A percentile compares a stretch with the other conserved stretches of the same genome.
Conservation (phyloP, 2,888 invertebrate genomes). For the Antheraea yamamai region DNA sequence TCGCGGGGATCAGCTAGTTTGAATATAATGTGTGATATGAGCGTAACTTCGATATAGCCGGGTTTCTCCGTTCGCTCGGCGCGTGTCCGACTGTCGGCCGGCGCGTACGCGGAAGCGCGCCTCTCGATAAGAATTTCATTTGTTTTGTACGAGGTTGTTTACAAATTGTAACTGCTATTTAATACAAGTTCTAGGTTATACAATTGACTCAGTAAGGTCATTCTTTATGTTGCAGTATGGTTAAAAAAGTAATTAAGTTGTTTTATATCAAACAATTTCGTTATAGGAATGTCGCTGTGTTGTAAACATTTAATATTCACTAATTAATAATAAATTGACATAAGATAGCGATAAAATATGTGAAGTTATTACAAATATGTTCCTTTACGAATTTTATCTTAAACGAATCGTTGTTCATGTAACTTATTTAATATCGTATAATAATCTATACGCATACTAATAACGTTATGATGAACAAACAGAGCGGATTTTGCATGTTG, state of each 20-base stretch:
- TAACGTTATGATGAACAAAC: too few relatives aligned
- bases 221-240: not conserved
- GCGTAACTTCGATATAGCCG: constrained; percentile 40
- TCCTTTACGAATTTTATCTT: not conserved
- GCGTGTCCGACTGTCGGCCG: constrained; percentile 46
- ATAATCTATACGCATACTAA: too few relatives aligned
- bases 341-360: not conserved
- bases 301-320: not conserved
- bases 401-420: not conserved
- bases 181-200: constrained; percentile 78
- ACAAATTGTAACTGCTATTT: constrained; percentile 55
- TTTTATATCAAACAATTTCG: not conserved
- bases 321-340: not conserved
- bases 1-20: not conserved
- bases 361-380: not conserved
- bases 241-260: not conserved
- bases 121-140: constrained; percentile 67
- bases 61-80: constrained; percentile 57
- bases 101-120: constrained; percentile 57
- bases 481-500: too few relatives aligned
- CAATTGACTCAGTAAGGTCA: constrained; percentile 28
- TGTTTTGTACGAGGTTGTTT: constrained; percentile 62
- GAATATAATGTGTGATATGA: constrained; percentile 30
- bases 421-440: too few relatives aligned
- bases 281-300: not conserved